phyloP scores from a whole-genome alignment of 2,888 invertebrate genomes.

The Dysmachus trigonus region DNA sequence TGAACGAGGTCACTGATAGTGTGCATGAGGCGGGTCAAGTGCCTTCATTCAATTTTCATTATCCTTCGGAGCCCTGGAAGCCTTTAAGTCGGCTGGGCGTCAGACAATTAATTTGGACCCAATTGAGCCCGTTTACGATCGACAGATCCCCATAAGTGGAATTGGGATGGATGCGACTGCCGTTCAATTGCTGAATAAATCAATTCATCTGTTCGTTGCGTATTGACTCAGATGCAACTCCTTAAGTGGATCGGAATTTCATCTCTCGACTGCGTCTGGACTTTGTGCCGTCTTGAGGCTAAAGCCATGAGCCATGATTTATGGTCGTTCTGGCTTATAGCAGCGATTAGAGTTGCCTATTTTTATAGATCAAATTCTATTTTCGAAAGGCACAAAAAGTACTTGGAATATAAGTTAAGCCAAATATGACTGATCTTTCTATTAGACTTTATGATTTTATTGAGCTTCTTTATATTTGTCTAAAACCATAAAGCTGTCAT shows the following conservation, averaged over 20 bases:
- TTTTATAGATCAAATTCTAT: not conserved
- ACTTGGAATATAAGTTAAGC: too few species aligned
- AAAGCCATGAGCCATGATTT: not conserved
- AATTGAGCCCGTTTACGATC: not conserved
- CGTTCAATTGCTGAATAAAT: constrained; percentile 11
- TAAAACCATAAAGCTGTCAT: not conserved
- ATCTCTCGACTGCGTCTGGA: constrained; percentile 14
- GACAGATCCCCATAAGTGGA: not conserved
- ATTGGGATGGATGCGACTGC: not conserved
- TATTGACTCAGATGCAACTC: constrained; percentile 34
- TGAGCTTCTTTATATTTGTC: not conserved
- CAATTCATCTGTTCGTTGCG: not conserved
- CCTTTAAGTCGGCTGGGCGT: not conserved
- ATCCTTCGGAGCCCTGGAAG: not conserved
- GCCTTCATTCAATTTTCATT: not conserved
- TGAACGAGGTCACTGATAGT: not conserved
- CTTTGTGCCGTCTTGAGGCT: not conserved
- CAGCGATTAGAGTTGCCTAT: not conserved
- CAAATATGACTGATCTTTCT: not conserved
- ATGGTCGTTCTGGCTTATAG: not conserved
- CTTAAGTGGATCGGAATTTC: constrained; percentile 33
- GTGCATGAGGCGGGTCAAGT: not conserved
- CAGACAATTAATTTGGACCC: not conserved
- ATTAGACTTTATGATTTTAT: not conserved
- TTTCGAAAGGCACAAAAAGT: not conserved